These are phyloP conservation scores for Lagodon rhomboides DNA, from an alignment of 2,797 vertebrate genomes.

Conservation along the genomic window DNA sequence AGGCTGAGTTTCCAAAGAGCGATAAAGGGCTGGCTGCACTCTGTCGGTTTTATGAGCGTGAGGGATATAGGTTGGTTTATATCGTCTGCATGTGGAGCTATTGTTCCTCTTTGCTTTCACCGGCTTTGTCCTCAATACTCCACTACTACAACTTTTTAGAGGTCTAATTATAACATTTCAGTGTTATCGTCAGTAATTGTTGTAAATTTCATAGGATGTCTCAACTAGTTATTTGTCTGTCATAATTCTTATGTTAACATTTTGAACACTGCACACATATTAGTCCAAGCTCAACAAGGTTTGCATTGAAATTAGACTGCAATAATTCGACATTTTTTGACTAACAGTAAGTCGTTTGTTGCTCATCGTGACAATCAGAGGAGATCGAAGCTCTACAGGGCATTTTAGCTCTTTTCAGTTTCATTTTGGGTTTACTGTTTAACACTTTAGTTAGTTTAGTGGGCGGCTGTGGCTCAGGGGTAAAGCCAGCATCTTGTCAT, in stretches of 20 bases:
- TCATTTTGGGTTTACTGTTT: neutral
- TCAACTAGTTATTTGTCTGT: neutral
- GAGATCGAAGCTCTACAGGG: neutral
- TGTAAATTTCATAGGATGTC: neutral
- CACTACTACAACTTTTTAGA: neutral
- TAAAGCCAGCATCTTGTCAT: too few species aligned
- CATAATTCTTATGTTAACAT: neutral
- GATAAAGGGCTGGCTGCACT: conserved; percentile 44
- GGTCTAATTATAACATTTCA: too few species aligned
- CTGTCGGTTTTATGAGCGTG: conserved; percentile 41
- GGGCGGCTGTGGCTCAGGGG: too few species aligned
- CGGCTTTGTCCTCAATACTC: neutral
- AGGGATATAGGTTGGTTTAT: conserved; percentile 8
- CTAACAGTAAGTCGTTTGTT: neutral
- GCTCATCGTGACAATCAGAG: neutral
- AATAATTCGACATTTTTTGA: neutral
- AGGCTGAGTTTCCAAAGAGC: conserved; percentile 43
- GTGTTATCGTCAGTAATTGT: neutral
- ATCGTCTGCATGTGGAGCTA: conserved; percentile 16
- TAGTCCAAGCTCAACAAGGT: too few species aligned
- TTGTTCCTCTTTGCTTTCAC: conserved; percentile 15
- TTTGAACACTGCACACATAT: too few species aligned
- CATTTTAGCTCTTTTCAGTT: neutral
- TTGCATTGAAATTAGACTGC: neutral
- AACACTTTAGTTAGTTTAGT: neutral